Conservation (phyloP, 23 tunicate genomes). For the Aplidium turbinatum region DNA sequence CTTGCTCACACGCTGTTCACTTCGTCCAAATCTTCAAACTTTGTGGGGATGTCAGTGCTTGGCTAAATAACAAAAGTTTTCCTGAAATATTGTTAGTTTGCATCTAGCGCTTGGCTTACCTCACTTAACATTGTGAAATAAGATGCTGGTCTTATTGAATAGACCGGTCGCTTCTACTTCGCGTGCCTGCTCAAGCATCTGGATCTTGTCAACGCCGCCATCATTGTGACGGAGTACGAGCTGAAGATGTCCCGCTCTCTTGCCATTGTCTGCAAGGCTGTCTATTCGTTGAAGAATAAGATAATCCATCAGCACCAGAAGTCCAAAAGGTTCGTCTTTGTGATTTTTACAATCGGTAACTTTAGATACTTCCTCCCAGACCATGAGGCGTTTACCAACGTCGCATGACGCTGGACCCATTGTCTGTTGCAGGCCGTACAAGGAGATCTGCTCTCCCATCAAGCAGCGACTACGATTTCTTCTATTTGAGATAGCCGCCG, state of each 20-base stretch:
- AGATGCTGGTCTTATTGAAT: not conserved
- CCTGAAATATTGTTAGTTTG: too few relatives aligned
- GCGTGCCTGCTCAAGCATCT: constrained; percentile 86
- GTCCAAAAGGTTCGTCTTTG: constrained; percentile 44
- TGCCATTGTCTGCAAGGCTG: constrained; percentile 27
- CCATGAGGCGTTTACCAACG: too few relatives aligned
- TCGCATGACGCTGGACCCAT: too few relatives aligned
- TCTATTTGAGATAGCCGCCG: constrained; percentile 39
- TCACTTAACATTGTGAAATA: not conserved
- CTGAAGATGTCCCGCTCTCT: constrained; percentile 21
- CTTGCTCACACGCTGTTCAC: too few relatives aligned
- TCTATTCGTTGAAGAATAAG: constrained; percentile 41
- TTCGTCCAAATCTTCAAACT: too few relatives aligned
- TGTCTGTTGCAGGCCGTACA: constrained; percentile 37
- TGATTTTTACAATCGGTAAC: too few relatives aligned
- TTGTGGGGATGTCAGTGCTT: too few relatives aligned
- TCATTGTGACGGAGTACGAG: constrained; percentile 26
- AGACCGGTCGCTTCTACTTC: constrained; percentile 58
- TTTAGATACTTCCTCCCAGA: too few relatives aligned
- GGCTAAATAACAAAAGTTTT: too few relatives aligned
- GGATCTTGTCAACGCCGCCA: constrained; percentile 52
- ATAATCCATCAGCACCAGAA: constrained; percentile 55
- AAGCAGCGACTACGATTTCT: constrained; percentile 62
- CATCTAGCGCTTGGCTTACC: too few relatives aligned
- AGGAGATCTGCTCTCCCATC: constrained; percentile 56